Conservation (phyloP, 2,797 vertebrate species). For the Platyrinchus mystaceus region DNA sequence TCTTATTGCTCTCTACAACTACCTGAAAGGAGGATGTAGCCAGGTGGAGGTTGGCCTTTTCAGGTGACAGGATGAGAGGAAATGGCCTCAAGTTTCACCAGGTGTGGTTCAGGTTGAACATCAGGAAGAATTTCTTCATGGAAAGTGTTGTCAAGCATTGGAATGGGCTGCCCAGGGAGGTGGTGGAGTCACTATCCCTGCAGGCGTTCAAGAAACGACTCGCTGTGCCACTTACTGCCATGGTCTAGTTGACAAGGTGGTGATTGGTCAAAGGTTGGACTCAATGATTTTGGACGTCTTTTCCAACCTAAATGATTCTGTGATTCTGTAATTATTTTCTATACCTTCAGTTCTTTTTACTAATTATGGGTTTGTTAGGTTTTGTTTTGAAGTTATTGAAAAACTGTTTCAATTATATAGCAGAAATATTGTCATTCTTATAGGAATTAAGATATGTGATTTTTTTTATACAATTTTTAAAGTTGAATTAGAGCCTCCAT, state of each 20-base stretch:
- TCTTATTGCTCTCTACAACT: rapidly evolving
- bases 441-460: not conserved
- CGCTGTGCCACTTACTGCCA: not conserved
- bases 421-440: not conserved
- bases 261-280: not conserved
- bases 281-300: not conserved
- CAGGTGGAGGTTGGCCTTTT: rapidly evolving
- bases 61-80: not conserved
- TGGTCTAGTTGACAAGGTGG: rapidly evolving
- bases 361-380: not conserved
- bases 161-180: not conserved
- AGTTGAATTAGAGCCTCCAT: not conserved
- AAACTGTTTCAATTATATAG: not conserved
- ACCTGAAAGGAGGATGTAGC: not conserved
- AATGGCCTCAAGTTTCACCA: not conserved
- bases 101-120: not conserved
- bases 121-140: not conserved
- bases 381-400: not conserved
- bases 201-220: not conserved
- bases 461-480: not conserved
- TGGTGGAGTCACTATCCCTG: not conserved
- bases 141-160: not conserved
- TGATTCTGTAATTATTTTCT: not conserved
- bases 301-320: not conserved
- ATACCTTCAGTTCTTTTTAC: not conserved